Conservation (phyloP, 2,797 vertebrate genomes). For the Stomatorhinus walkeri region DNA sequence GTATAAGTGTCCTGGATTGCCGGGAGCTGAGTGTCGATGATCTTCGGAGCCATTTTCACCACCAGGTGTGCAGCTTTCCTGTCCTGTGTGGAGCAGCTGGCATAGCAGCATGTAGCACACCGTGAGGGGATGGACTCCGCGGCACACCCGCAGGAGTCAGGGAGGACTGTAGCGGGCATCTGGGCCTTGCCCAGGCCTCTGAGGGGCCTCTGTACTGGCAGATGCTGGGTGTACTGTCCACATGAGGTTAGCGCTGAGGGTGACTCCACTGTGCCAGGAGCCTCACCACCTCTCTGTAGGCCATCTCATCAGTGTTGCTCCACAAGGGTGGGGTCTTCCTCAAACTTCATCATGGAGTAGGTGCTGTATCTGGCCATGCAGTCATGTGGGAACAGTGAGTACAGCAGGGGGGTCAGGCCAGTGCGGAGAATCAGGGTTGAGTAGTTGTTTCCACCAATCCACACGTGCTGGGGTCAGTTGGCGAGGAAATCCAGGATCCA, state of each 20-base stretch:
- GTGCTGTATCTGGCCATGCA: neutral
- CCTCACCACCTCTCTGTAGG: neutral
- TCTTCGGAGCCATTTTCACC: neutral
- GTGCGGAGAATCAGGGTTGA: neutral
- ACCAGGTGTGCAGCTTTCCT: neutral
- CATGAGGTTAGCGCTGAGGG: neutral
- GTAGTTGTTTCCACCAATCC: neutral
- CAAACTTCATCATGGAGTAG: neutral
- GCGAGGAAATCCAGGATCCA: neutral
- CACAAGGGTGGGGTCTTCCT: neutral
- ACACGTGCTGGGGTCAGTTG: neutral
- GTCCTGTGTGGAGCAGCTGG: neutral
- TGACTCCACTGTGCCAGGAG: neutral
- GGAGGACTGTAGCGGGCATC: neutral
- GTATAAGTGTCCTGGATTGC: neutral
- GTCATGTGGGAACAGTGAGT: neutral
- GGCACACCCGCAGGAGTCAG: neutral
- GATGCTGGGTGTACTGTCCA: neutral
- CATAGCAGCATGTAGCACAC: neutral
- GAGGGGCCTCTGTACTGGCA: neutral
- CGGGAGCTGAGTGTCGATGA: neutral
- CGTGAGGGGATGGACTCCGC: neutral
- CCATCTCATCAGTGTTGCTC: neutral
- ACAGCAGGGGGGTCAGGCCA: neutral
- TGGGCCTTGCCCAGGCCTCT: neutral